Evolutionary conservation across 2,797 vertebrate genomes (phyloP).

Genomic region (Mycteria americana): DNA sequence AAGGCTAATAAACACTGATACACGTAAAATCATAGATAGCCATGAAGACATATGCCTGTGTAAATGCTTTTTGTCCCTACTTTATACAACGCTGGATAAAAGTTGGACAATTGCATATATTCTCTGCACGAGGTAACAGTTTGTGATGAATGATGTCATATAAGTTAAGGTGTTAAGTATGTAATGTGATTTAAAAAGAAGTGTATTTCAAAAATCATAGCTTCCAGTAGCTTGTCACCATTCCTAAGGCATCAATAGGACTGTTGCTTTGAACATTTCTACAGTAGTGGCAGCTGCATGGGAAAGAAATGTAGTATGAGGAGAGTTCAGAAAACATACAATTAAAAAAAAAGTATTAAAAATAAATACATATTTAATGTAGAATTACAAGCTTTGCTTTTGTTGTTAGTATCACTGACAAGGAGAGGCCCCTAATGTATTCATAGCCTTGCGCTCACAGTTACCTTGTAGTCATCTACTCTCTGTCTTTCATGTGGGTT

Average conservation of each 20-base stretch:
- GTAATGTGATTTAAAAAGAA: background rate
- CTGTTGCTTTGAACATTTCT: background rate
- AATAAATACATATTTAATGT: slow-evolving; percentile 20
- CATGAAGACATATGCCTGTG: background rate
- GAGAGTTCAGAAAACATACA: background rate
- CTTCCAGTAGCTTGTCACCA: background rate
- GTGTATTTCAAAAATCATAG: background rate
- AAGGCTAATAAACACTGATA: background rate
- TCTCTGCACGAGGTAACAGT: background rate
- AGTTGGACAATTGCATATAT: background rate
- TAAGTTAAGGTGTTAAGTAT: background rate
- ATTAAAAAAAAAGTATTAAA: background rate
- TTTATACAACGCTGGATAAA: background rate
- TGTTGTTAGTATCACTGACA: background rate
- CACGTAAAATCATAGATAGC: background rate
- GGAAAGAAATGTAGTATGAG: background rate
- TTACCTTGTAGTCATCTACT: slow-evolving; percentile 9
- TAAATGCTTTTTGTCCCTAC: background rate
- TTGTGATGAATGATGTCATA: background rate
- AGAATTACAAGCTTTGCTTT: slow-evolving; percentile 20
- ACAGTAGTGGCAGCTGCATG: background rate
- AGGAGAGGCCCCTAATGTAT: slow-evolving; percentile 12
- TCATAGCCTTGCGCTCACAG: background rate
- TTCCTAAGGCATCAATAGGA: background rate
- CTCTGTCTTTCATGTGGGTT: slow-evolving; percentile 8